These are phyloP conservation scores for Artibeus lituratus DNA, from an alignment of 2,797 vertebrate species.

Conservation along the genomic window DNA sequence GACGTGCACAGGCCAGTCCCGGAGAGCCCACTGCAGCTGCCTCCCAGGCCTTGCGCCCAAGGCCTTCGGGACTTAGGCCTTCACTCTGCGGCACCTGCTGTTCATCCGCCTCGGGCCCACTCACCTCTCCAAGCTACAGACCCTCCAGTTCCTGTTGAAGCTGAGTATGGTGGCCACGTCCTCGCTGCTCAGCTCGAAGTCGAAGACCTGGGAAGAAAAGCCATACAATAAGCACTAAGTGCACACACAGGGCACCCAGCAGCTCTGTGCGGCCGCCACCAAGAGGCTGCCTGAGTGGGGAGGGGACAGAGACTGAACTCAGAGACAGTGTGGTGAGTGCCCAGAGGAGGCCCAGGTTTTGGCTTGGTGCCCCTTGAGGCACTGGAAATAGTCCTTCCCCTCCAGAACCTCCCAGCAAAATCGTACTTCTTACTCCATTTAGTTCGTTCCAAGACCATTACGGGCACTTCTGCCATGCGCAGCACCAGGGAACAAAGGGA, in stretches of 20 bases:
- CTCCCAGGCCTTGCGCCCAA: fast-evolving
- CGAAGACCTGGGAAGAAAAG: slow-evolving; percentile 74
- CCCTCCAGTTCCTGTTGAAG: slow-evolving; percentile 80
- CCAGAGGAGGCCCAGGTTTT: fast-evolving
- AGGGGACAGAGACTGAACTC: no score
- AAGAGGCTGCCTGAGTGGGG: fast-evolving
- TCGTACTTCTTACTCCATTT: no score
- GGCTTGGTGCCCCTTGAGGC: fast-evolving
- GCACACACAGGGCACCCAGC: no score
- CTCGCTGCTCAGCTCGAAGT: slow-evolving; percentile 78
- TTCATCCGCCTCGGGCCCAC: neutral
- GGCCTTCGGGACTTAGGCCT: neutral
- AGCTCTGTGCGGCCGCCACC: fast-evolving
- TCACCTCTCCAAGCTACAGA: slow-evolving; percentile 73
- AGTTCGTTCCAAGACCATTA: neutral
- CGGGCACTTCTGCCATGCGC: neutral
- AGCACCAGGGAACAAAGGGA: neutral
- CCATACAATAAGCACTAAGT: neutral
- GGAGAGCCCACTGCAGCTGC: fast-evolving
- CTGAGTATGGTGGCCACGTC: slow-evolving; percentile 76
- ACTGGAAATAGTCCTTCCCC: neutral
- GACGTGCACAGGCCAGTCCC: fast-evolving
- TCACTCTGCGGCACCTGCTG: neutral
- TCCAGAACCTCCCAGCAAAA: neutral
- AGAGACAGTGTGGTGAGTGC: neutral